Evolutionary conservation across 1,140 invertebrate genomes (phyloP), one percentile per base, ranked within the genome.

Genomic region (Meloidogyne exigua): DNA sequence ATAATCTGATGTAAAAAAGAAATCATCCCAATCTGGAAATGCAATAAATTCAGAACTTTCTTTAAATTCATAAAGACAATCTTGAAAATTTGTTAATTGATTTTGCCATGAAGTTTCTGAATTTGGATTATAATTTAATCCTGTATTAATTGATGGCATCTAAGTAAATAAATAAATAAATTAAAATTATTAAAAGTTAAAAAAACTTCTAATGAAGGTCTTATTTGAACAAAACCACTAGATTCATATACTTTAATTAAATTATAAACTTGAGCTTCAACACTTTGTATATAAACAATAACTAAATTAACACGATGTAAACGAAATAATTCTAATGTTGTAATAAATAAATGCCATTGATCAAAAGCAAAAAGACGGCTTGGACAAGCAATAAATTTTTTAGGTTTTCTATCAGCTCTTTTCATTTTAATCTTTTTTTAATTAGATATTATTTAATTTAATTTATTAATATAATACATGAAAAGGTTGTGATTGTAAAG

Each of bases 301-400:
- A 80, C 66, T 10, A 79, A 32, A 72, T 80, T 79, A 21, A 79
- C 79, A 10, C 42, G 21, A 32, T 82, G 68, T 21, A 57, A 42
- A 13, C 57, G 32, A 73, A 82, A 80, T n/a, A 82, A 23, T 67
- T 80, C 79, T 78, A 80, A 79, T n/a, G 79, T 66, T 18, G 68
- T 72, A 25, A 80, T 23, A 23, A 79, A 32, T 23, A 82, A 28
- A 28, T 76, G 80, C 79, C 79, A 80, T 28, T 76, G 66, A 42
- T 80, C 79, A 65, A 77, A 80, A 25, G 63, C 39, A 63, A 82
- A 82, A n/a, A 82, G 32, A 36, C 75, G 66, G n/a, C 80, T 68
- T 68, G 79, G 57, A 68, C 79, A 80, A 0, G 80, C 67, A 42
- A 78, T 66, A 21, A 78, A 26, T 39, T 44, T 18, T 12, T 64